Base-by-base conservation (phyloP, 2,797 vertebrate species). In the Lindbergichthys nudifrons region DNA sequence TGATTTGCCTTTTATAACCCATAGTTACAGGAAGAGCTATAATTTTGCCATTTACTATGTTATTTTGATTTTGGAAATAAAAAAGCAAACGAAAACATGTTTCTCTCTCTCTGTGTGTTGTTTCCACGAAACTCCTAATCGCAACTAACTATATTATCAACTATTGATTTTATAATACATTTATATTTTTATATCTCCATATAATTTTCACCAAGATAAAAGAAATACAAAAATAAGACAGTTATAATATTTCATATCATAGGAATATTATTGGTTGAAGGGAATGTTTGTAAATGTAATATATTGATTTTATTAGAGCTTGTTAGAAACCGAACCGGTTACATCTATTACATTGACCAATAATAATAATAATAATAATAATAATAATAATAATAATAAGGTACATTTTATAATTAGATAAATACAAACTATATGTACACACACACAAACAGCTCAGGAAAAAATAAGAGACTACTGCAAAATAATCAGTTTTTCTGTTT, bases 21-120 rank as follows among this genome's bases (percentile, higher is more conserved):
- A 75, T 90, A 89, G 86, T 70, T 86, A 52, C 83, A 92, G 90
- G 87, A 91, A 88, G 92, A 77, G 83, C 91, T 95, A 96, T 94
- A 73, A 87, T 94, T 92, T 92, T 95, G 95, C 96, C 96, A 97
- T 95, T 92, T 68, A 81, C 86, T 86, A 93, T 95, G 94, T 96
- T 94, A 64, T 86, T 90, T 92, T 93, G 87, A 91, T 92, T 95
- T 92, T 93, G 85, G 66, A 79, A 95, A 94, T 94, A 93, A 94
- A 94, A 92, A 75, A 70, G 10, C 7, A 73, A 82, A 88, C 16
- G 26, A 70, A 89, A 84, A 79, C 23, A 0, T 32, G 13, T 75
- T 48, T 71, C 9, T 65, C 56, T 73, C 14, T 74, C 14, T 73
- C 13, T 58, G 12, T 73, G 13, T 58, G 11, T 50, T 78, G 39